These are phyloP conservation scores for Caracal caracal DNA, from an alignment of 2,113 vertebrate species.

Conservation along the genomic window DNA sequence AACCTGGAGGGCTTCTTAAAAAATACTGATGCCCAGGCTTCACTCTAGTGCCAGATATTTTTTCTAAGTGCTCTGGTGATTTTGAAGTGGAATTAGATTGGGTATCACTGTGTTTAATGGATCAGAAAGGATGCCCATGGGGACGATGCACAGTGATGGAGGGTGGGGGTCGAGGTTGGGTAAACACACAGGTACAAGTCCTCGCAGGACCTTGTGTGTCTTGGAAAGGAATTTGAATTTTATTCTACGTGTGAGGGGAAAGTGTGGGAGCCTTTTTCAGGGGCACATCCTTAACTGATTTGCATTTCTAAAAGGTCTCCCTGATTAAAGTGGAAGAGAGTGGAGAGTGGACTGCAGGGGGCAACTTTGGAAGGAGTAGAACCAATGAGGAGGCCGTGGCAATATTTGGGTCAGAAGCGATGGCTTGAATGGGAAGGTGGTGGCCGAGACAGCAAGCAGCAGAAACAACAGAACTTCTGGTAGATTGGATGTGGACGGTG, in stretches of 20 bases:
- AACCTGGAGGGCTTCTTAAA: not conserved
- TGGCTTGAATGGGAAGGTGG: not conserved
- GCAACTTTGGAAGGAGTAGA: not conserved
- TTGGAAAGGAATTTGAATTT: not conserved
- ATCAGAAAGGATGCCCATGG: not conserved
- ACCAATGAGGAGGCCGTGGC: fast-evolving
- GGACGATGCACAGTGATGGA: too few relatives aligned
- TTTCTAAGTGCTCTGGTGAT: not conserved
- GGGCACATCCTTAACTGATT: not conserved
- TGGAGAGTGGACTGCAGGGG: not conserved
- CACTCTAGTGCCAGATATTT: not conserved
- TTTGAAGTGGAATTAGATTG: not conserved
- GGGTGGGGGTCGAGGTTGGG: not conserved
- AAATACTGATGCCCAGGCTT: not conserved
- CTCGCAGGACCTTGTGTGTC: not conserved
- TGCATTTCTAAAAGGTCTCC: not conserved
- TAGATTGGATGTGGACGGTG: not conserved
- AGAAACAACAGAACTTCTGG: not conserved
- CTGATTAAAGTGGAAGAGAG: not conserved
- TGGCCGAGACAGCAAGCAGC: not conserved
- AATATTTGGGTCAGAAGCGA: not conserved
- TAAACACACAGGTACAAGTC: not conserved
- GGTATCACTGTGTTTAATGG: not conserved
- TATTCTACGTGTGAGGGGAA: not conserved
- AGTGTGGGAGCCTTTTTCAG: not conserved